Evolutionary conservation across 1,140 invertebrate genomes (phyloP).

Genomic region (Spodoptera frugiperda): DNA sequence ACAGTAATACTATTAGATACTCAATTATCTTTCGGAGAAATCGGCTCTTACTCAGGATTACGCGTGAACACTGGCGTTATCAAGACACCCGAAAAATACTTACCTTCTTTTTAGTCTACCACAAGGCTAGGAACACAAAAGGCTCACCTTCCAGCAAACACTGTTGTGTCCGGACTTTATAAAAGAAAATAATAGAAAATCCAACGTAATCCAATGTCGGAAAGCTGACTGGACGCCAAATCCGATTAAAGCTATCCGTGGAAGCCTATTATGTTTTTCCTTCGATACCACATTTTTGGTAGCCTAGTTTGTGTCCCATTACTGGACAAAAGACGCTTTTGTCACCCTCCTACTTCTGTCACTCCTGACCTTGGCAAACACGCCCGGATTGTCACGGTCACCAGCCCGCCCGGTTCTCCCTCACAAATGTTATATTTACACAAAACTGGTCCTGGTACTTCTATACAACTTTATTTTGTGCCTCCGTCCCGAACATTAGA

Average conservation of each 20-base stretch:
- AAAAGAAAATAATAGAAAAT: too few relatives aligned
- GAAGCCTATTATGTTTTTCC: not conserved
- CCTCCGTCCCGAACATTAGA: not conserved
- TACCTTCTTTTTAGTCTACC: not conserved
- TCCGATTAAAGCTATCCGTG: too few relatives aligned
- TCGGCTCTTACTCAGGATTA: not conserved
- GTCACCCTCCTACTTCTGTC: not conserved
- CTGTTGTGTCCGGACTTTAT: too few relatives aligned
- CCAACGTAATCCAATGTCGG: too few relatives aligned
- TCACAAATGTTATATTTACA: constrained; percentile 2
- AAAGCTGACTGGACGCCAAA: too few relatives aligned
- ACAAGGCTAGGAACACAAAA: not conserved
- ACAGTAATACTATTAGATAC: constrained; percentile 14
- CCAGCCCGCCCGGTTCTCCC: not conserved
- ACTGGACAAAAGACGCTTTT: not conserved
- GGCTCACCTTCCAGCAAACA: not conserved
- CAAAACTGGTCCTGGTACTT: constrained; percentile 1
- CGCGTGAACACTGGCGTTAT: constrained; percentile 4
- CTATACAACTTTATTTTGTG: constrained; percentile 7
- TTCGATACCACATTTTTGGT: not conserved
- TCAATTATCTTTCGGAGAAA: constrained; percentile 10
- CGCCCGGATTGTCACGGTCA: constrained; percentile 1
- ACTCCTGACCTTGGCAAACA: not conserved
- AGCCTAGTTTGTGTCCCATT: not conserved
- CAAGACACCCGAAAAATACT: constrained; percentile 19